Percentiles rank a stretch among this genome's conserved stretches.
Conservation (phyloP, 2,888 invertebrate species). For the Sarcophaga variegata region DNA sequence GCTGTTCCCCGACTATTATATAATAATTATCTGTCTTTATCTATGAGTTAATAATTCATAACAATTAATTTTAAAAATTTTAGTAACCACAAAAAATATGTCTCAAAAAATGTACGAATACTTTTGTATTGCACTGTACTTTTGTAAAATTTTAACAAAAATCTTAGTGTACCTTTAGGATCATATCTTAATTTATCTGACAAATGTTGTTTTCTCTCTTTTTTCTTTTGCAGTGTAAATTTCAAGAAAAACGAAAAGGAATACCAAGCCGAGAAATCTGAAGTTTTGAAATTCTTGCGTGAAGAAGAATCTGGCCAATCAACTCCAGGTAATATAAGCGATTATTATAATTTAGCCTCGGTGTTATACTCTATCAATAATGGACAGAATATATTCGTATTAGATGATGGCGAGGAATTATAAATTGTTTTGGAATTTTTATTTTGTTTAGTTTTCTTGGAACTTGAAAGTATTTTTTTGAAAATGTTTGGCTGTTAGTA, state of each 20-base stretch:
- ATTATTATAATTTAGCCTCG: slow-evolving; percentile 77
- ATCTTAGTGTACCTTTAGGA: slow-evolving; percentile 72
- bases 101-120: too few species aligned
- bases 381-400: slow-evolving; percentile 76
- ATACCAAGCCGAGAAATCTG: slow-evolving; percentile 93
- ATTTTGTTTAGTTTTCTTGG: background rate
- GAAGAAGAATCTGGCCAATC: slow-evolving; percentile 90
- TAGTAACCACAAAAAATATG: too few species aligned
- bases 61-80: too few species aligned
- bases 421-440: background rate
- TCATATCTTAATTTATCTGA: slow-evolving; percentile 3
- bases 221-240: slow-evolving; percentile 87
- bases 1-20: too few species aligned
- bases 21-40: too few species aligned
- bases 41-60: too few species aligned
- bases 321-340: slow-evolving; percentile 85
- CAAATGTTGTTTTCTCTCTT: background rate
- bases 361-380: slow-evolving; percentile 77
- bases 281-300: slow-evolving; percentile 94
- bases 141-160: background rate
- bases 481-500: slow-evolving; percentile 1
- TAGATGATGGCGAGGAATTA: slow-evolving; percentile 75
- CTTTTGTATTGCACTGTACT: background rate
- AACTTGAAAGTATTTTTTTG: background rate
- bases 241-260: slow-evolving; percentile 97